A percentile compares a stretch with the other conserved stretches of the same genome.
These are phyloP conservation scores for Shargacucullia verbasci DNA, from an alignment of 2,888 invertebrate genomes.

Conservation along the genomic window DNA sequence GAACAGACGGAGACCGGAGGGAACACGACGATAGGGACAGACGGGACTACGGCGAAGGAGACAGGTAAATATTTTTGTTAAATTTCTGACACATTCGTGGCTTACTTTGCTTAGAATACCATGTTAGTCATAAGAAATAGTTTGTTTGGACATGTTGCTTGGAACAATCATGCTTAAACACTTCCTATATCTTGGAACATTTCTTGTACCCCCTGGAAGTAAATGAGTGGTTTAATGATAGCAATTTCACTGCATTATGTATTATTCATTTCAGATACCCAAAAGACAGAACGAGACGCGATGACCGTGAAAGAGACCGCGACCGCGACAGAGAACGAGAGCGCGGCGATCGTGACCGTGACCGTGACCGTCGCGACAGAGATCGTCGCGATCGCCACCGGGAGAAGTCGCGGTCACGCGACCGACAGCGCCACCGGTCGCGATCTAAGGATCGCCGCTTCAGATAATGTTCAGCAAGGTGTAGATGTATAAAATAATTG, in stretches of 20 bases:
- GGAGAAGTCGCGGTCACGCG: constrained; percentile 70
- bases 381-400: constrained; percentile 71
- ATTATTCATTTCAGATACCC: constrained; percentile 73
- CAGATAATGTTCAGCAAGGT: constrained; percentile 74
- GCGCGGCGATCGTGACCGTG: constrained; percentile 61
- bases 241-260: constrained; percentile 3
- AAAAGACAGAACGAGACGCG: constrained; percentile 81
- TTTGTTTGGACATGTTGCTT: no score
- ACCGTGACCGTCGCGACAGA: constrained; percentile 60
- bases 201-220: no score
- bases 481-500: constrained; percentile 58
- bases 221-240: no score
- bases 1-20: constrained; percentile 76
- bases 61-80: constrained; percentile 62
- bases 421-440: constrained; percentile 72
- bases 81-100: neutral
- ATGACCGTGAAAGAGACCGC: constrained; percentile 75
- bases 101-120: no score
- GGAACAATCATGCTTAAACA: no score
- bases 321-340: constrained; percentile 67
- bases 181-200: no score
- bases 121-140: no score
- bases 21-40: constrained; percentile 84
- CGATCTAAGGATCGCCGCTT: constrained; percentile 81
- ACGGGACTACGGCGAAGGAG: constrained; percentile 78